These are phyloP conservation scores for Cryptotis parvus DNA, from an alignment of 2,113 vertebrate species.

Conservation along the genomic window DNA sequence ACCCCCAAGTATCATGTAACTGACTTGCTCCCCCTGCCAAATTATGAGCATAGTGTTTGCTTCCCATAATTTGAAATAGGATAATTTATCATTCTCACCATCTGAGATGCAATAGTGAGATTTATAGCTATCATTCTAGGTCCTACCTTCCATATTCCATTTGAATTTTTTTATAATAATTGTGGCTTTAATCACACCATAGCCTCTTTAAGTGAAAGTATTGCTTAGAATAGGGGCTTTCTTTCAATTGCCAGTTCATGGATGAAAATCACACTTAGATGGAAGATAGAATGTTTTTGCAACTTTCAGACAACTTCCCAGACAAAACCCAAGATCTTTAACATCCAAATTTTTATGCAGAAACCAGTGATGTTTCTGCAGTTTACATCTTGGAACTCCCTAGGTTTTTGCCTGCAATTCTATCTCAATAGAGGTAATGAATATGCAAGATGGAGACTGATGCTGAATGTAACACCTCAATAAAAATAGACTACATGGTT, in stretches of 20 bases:
- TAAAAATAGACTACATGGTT: slow-evolving; percentile 44
- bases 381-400: slow-evolving; percentile 57
- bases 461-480: slow-evolving; percentile 18
- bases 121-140: slow-evolving; percentile 10
- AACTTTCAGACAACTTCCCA: background rate
- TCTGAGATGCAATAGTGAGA: background rate
- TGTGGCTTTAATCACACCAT: background rate
- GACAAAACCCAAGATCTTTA: background rate
- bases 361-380: slow-evolving; percentile 52
- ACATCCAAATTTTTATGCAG: slow-evolving; percentile 57
- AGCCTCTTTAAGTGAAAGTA: background rate
- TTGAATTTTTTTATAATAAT: background rate
- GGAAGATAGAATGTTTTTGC: background rate
- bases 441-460: slow-evolving; percentile 50
- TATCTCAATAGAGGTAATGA: slow-evolving; percentile 54
- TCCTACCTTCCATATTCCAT: background rate
- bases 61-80: slow-evolving; percentile 10
- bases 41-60: background rate
- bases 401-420: slow-evolving; percentile 61
- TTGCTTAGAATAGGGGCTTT: background rate
- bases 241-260: too few relatives aligned
- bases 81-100: background rate
- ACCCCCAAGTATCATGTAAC: background rate
- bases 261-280: background rate
- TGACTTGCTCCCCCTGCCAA: background rate